These are phyloP conservation scores for Micrasema minimum DNA, from an alignment of 1,140 invertebrate genomes.

Conservation along the genomic window DNA sequence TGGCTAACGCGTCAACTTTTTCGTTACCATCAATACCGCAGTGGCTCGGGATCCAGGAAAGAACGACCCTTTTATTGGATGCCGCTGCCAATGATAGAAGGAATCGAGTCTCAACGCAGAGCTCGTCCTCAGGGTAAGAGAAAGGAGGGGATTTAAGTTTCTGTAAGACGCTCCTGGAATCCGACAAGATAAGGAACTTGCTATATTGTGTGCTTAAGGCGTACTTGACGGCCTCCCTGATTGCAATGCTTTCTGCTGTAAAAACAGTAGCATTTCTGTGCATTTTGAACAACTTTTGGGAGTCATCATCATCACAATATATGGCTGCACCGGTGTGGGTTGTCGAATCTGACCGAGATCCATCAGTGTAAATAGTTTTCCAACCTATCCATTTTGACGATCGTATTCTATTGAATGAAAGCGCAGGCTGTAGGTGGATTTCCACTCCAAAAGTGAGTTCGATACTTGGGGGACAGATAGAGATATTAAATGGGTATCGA, in stretches of 20 bases:
- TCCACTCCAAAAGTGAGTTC: no score
- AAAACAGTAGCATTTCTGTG: no score
- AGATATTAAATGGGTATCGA: no score
- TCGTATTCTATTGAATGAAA: no score
- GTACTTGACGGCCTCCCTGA: no score
- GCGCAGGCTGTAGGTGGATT: no score
- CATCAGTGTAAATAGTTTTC: conserved; percentile 8
- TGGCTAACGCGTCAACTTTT: background rate
- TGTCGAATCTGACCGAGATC: background rate
- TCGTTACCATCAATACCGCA: background rate
- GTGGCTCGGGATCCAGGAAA: background rate
- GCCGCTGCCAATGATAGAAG: background rate
- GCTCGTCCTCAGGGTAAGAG: background rate
- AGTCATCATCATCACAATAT: background rate
- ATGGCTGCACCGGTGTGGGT: background rate
- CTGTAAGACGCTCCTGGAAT: background rate
- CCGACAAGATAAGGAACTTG: background rate
- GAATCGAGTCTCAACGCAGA: background rate
- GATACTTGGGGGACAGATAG: no score
- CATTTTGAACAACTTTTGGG: no score
- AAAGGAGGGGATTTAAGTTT: background rate
- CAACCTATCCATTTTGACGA: background rate
- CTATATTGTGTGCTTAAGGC: background rate
- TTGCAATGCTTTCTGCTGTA: no score
- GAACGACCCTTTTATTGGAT: background rate